These are phyloP conservation scores for Podilymbus podiceps DNA, from an alignment of 2,113 vertebrate species.

Conservation along the genomic window DNA sequence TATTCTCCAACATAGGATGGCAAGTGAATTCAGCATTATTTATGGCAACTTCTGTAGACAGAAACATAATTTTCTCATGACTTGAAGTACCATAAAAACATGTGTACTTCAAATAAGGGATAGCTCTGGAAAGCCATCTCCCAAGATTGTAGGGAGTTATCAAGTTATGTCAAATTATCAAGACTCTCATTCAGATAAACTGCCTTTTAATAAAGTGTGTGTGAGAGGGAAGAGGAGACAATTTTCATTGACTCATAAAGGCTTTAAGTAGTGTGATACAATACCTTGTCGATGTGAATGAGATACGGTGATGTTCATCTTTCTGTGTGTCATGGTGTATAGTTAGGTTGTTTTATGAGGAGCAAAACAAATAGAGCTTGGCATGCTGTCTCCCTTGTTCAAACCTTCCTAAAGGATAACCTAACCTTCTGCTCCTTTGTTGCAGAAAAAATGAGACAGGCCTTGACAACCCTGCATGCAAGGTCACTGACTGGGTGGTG, in stretches of 20 bases:
- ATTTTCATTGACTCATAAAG: not conserved
- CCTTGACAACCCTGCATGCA: not conserved
- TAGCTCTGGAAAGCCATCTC: not conserved
- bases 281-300: not conserved
- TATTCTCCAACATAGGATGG: not conserved
- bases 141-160: not conserved
- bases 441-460: not conserved
- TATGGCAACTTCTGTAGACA: not conserved
- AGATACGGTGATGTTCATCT: not conserved
- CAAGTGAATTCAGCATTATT: not conserved
- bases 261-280: not conserved
- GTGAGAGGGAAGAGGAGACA: not conserved
- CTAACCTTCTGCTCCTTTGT: not conserved
- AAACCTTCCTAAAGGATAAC: not conserved
- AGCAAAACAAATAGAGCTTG: not conserved
- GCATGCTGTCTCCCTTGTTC: not conserved
- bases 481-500: not conserved
- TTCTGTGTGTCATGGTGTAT: accelerated
- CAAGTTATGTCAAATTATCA: not conserved
- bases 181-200: not conserved
- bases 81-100: not conserved
- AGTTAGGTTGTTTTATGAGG: not conserved
- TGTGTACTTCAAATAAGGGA: not conserved
- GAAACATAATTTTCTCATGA: not conserved
- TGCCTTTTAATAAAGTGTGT: not conserved